Base-by-base conservation (phyloP, 2,888 invertebrate genomes). In the Fabriciana adippe region DNA sequence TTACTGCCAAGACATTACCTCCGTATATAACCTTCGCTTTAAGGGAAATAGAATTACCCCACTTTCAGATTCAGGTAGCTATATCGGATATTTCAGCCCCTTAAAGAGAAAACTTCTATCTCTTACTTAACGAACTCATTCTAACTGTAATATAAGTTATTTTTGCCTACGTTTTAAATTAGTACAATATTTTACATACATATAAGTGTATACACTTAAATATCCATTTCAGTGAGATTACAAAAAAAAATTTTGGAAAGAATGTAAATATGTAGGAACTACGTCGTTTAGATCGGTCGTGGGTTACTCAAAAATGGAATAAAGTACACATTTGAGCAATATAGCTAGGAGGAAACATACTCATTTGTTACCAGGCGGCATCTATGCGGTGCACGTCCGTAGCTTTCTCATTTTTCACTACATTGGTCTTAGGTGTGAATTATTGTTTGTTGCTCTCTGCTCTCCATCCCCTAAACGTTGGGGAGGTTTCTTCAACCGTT, bases 371-470 rank as follows among this genome's bases (percentile, higher is more conserved):
- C 84, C 79, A 79, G 79, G 74, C 73, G 83, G 81, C 54, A 48
- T 65, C 63, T 67, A 90, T 86, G 86, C 90, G 77, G 80, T 80
- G 82, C 91, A 91, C 92, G 92, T 92, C 81, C 73, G 79, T 79
- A 81, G 85, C 87, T 86, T 87, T 86, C 91, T 89, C 90, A 92
- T 92, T 92, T 92, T 92, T 91, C 92, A 92, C 88, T 91, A 91
- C 92, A 92, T 92, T 92, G 92, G 88, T 89, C 90, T 90, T 90
- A 89, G 90, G 88, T 90, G 90, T 90, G 88, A 92, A 89, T 90
- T 90, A 91, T 90, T 89, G 90, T 89, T 85, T 87, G 84, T 83
- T 84, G 81, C 82, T 80, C 79, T 82, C 79, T 79, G 78, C 79
- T 79, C 78, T 76, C 74, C 35, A 41, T 8, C 79, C 79, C 75